A percentile compares a stretch with the other conserved stretches of the same genome.
phyloP scores from a whole-genome alignment of 2,113 vertebrate species.

The Macquaria australasica region DNA sequence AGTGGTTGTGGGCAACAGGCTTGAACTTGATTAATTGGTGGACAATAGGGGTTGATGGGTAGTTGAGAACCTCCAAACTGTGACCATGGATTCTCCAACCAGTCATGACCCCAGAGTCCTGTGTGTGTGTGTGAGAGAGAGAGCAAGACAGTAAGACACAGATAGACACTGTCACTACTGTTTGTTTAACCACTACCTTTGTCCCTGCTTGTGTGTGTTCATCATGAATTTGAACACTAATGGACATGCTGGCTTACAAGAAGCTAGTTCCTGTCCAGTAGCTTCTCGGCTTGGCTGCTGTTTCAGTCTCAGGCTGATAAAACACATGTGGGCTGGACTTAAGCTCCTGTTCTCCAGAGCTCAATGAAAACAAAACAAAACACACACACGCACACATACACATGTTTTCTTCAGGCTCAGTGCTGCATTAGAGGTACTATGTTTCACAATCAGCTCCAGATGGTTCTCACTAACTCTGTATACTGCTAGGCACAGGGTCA shows the following conservation, averaged over 20 bases:
- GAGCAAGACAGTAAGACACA: background rate
- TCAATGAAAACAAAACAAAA: constrained; percentile 33
- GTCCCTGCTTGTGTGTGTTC: constrained; percentile 4
- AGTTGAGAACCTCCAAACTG: constrained; percentile 41
- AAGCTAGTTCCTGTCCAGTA: constrained; percentile 23
- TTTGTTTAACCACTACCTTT: constrained; percentile 22
- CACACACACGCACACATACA: background rate
- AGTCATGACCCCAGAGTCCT: constrained; percentile 14
- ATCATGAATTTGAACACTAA: background rate
- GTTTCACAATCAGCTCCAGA: constrained; percentile 68
- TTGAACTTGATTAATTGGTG: constrained; percentile 29
- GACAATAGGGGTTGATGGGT: constrained; percentile 27
- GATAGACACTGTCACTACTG: background rate
- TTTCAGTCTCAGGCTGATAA: constrained; percentile 46
- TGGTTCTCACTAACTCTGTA: constrained; percentile 50
- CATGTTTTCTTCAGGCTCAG: constrained; percentile 30
- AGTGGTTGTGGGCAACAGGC: constrained; percentile 12
- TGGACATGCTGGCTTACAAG: constrained; percentile 20
- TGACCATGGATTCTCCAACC: constrained; percentile 33
- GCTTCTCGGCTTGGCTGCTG: constrained; percentile 29
- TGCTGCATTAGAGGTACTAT: constrained; percentile 9
- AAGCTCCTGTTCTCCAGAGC: constrained; percentile 41
- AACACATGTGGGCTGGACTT: constrained; percentile 44
- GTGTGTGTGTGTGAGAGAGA: constrained; percentile 24
- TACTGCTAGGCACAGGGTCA: background rate